Evolutionary conservation across 1,140 invertebrate genomes (phyloP).

Genomic region (Drosophila asahinai): DNA sequence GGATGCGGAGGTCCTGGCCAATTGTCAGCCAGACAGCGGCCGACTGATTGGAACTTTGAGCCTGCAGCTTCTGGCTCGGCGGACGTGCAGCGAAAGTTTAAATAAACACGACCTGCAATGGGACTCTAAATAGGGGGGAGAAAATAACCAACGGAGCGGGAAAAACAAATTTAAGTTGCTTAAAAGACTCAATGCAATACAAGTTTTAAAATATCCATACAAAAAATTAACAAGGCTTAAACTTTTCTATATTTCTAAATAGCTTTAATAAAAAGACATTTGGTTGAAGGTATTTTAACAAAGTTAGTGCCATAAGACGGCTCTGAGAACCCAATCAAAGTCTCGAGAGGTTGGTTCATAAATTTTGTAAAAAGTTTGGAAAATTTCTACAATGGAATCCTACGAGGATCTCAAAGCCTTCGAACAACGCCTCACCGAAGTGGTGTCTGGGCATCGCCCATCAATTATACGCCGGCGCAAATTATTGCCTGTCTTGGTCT

Average conservation of each 20-base stretch:
- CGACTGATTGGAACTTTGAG: conserved; percentile 75
- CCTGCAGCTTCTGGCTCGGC: conserved; percentile 39
- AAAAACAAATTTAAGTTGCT: conserved; percentile 36
- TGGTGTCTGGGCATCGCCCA: neutral
- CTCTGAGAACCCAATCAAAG: neutral
- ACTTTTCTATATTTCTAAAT: no score
- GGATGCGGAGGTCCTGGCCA: conserved; percentile 43
- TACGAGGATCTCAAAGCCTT: conserved; percentile 1
- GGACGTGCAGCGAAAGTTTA: conserved; percentile 81
- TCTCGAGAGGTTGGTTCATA: no score
- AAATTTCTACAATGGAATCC: neutral
- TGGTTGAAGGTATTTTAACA: neutral
- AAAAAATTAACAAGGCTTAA: no score
- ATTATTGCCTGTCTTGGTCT: neutral
- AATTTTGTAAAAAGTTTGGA: neutral
- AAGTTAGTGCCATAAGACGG: neutral
- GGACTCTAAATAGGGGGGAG: neutral
- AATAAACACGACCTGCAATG: conserved; percentile 60
- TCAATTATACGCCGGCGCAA: neutral
- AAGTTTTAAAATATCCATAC: neutral
- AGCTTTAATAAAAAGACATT: no score
- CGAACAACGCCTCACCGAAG: neutral
- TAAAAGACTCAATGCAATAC: neutral
- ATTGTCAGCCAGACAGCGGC: conserved; percentile 66
- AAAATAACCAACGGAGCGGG: neutral